Percentiles rank a stretch among this genome's conserved stretches.
Evolutionary conservation across 2,797 vertebrate species (phyloP).

Genomic region (Hyperoplus lanceolatus): DNA sequence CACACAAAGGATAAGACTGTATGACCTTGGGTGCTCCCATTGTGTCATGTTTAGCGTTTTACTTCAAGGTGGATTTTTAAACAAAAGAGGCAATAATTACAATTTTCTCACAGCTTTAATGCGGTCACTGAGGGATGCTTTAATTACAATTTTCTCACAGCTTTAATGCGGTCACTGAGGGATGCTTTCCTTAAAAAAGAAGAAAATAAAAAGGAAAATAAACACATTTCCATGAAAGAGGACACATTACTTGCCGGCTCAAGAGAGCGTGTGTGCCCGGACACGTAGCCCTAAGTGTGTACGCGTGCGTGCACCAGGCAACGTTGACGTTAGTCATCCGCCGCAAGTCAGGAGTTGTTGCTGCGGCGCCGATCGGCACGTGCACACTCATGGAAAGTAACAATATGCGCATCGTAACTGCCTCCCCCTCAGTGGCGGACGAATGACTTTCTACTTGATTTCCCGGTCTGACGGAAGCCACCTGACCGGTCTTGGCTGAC

Average conservation of each 20-base stretch:
- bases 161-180: too few species aligned
- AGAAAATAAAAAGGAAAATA: neutral
- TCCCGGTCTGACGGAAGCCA: conserved; percentile 23
- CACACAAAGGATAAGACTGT: neutral
- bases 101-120: too few species aligned
- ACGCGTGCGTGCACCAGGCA: conserved; percentile 59
- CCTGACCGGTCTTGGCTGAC: conserved; percentile 27
- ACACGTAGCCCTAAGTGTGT: conserved; percentile 73
- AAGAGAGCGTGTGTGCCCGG: conserved; percentile 58
- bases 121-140: too few species aligned
- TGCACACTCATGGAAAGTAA: conserved; percentile 43
- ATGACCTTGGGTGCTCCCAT: conserved; percentile 6
- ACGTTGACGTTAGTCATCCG: conserved; percentile 32
- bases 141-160: too few species aligned
- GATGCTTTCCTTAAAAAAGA: too few species aligned
- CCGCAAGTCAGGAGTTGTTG: neutral
- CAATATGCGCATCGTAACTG: conserved; percentile 54
- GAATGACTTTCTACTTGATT: conserved; percentile 43
- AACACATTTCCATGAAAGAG: conserved; percentile 5
- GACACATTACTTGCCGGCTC: conserved; percentile 9
- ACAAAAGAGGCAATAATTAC: too few species aligned
- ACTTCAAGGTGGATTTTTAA: too few species aligned
- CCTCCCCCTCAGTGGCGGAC: conserved; percentile 11
- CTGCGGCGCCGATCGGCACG: conserved; percentile 7
- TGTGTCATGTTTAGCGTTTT: neutral